Base-by-base conservation (phyloP, 1,140 invertebrate genomes). In the Palaemon carinicauda region DNA sequence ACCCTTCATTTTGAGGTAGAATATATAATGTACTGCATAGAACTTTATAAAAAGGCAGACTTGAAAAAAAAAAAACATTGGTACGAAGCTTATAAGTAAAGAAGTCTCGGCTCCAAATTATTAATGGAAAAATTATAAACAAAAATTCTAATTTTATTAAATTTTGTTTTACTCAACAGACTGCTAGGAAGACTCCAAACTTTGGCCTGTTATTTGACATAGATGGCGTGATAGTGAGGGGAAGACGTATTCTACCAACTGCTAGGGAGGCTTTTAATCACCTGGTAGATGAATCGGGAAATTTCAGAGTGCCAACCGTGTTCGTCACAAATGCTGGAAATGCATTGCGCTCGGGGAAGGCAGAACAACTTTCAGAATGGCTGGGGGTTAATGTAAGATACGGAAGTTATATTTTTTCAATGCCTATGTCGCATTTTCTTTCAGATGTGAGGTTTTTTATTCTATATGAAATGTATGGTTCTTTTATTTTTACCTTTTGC, bases 201-300 rank as follows among this genome's bases (percentile, higher is more conserved):
- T 95, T 95, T 91, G 95, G 95, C 21, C 91, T 96, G 9, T 90
- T 95, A 12, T 95, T 95, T 91, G 95, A 96, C 89, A 95, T 95
- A 65, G 95, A 96, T 89, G 95, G 95, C 19, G 95, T 96, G 0
- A 92, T 96, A 88, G 94, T 95, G 0, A 91, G 95, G 71, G 95
- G 95, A 0, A 93, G 93, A 88, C 93, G 92, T 50, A 92, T 95
- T 7, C 90, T 96, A 33, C 93, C 94, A n/a, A 92, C 93, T n/a
- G 94, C 94, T 3, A 92, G 91, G 75, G 90, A 93, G 92, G 91
- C 92, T 89, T 89, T 95, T 92, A 91, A 92, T 52, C 91, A 92
- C 29, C 91, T 95, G 19, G 92, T 92, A 78, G 93, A 94, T 88
- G 77, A 81, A 5, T 21, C 29, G 31, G 93, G 94, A 3, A 93